Percentiles rank a stretch among this genome's conserved stretches.
These are phyloP conservation scores for Sebastes cheni DNA, from an alignment of 2,797 vertebrate genomes.

Conservation along the genomic window DNA sequence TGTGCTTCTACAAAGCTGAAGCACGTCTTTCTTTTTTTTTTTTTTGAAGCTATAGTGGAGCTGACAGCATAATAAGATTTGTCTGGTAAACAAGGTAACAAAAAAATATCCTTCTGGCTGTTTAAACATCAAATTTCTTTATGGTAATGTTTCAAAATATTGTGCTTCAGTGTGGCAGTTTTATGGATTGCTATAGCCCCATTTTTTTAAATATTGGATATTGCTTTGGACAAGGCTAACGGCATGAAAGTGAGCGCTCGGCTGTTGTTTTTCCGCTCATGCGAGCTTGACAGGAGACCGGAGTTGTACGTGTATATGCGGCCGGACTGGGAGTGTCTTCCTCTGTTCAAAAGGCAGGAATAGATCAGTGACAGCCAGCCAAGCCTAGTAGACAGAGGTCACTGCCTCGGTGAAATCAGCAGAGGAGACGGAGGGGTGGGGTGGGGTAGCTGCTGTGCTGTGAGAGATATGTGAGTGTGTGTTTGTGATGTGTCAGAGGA, in stretches of 20 bases:
- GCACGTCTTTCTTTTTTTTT: constrained; percentile 25
- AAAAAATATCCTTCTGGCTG: constrained; percentile 32
- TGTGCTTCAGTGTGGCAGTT: constrained; percentile 30
- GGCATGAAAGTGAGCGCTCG: constrained; percentile 26
- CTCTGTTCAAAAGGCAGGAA: constrained; percentile 69
- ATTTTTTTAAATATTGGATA: constrained; percentile 34
- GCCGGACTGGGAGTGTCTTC: constrained; percentile 67
- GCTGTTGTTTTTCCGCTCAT: constrained; percentile 52
- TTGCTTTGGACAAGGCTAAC: constrained; percentile 53
- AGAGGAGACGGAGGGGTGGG: constrained; percentile 34
- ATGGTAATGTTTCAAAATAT: constrained; percentile 36
- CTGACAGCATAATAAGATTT: constrained; percentile 64
- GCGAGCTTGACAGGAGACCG: constrained; percentile 53
- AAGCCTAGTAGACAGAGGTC: constrained; percentile 75
- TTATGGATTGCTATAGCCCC: constrained; percentile 34
- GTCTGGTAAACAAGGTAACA: constrained; percentile 44
- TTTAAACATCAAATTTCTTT: constrained; percentile 51
- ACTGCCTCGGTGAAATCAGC: constrained; percentile 63
- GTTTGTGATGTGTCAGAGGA: constrained; percentile 48
- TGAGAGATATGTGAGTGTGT: constrained; percentile 42
- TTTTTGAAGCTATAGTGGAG: constrained; percentile 15
- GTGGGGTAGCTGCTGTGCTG: background rate
- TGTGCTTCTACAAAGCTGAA: constrained; percentile 39
- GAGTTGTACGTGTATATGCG: constrained; percentile 56
- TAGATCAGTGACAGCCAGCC: constrained; percentile 75